These are phyloP conservation scores for Pyrochroa serraticornis DNA, from an alignment of 2,888 invertebrate genomes.

Conservation along the genomic window DNA sequence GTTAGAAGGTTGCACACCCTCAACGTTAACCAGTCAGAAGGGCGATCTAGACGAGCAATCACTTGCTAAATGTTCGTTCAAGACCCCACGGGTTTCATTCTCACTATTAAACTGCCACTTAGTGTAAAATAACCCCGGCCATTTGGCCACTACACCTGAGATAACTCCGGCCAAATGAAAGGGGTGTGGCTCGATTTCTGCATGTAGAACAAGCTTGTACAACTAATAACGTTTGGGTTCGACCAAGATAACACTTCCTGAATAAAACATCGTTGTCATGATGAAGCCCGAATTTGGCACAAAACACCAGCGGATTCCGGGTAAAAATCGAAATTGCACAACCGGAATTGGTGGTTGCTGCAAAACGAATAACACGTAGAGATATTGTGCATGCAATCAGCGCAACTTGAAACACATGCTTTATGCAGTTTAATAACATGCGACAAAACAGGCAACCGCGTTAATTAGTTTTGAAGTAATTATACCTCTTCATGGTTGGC, in stretches of 20 bases:
- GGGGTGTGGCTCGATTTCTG: conserved; percentile 1
- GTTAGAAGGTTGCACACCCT: conserved; percentile 5
- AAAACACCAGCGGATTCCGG: no score
- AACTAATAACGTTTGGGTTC: no score
- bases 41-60: conserved; percentile 20
- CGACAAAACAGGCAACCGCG: conserved; percentile 34
- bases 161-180: conserved; percentile 10
- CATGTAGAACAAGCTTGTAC: neutral
- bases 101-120: conserved; percentile 31
- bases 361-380: no score
- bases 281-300: no score
- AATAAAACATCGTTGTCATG: no score
- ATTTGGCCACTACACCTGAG: conserved; percentile 16
- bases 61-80: conserved; percentile 21
- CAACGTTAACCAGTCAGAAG: conserved; percentile 15
- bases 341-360: no score
- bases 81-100: conserved; percentile 27
- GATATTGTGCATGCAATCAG: neutral
- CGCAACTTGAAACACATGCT: neutral
- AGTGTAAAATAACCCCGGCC: conserved; percentile 22
- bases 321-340: no score
- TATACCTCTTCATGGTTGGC: conserved; percentile 51
- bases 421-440: conserved; percentile 25
- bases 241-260: no score
- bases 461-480: conserved; percentile 55